Percentiles rank a stretch among this genome's conserved stretches.
phyloP scores from a whole-genome alignment of 2,113 vertebrate genomes.

The Apteryx mantelli region DNA sequence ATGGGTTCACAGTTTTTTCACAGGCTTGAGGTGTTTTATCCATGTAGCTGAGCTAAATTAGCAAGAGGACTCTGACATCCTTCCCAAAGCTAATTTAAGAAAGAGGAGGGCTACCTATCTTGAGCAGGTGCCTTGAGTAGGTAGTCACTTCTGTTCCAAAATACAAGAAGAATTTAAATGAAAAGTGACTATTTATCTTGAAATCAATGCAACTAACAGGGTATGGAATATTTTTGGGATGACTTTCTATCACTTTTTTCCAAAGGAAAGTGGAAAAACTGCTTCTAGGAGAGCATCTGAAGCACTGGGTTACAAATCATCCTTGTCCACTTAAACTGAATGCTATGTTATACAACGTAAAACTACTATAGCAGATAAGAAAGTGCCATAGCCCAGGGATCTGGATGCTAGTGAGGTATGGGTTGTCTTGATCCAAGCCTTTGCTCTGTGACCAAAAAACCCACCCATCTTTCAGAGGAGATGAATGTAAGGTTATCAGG shows the following conservation, averaged over 20 bases:
- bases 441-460: not conserved
- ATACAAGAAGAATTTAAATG: not conserved
- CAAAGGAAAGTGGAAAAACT: not conserved
- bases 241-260: not conserved
- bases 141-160: not conserved
- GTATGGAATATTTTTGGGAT: not conserved
- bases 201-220: not conserved
- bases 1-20: not conserved
- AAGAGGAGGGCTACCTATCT: not conserved
- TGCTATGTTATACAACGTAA: accelerated
- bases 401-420: too few species aligned
- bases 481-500: not conserved
- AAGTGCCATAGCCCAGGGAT: not conserved
- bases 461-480: not conserved
- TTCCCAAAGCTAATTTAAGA: not conserved
- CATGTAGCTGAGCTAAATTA: not conserved
- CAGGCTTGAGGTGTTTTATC: not conserved
- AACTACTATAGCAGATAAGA: not conserved
- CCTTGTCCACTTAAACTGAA: not conserved
- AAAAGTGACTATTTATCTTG: not conserved
- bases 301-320: not conserved
- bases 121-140: not conserved
- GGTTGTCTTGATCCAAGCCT: not conserved
- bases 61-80: not conserved
- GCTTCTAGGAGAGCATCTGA: not conserved